Base-by-base conservation (phyloP, 1,140 invertebrate species). In the Drosophila sechellia region DNA sequence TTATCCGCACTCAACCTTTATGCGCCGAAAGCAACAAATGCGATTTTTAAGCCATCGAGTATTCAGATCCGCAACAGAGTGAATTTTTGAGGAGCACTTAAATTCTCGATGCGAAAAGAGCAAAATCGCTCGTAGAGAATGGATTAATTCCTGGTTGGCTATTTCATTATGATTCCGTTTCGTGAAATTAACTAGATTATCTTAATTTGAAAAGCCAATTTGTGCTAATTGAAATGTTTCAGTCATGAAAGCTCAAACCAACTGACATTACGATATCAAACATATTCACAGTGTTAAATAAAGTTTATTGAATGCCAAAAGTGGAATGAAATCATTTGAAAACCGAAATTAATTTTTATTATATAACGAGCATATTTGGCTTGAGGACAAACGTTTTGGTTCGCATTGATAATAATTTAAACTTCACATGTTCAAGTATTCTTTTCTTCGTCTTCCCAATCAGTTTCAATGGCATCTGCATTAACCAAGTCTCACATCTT, bases 1-100 rank as follows among this genome's bases (percentile, higher is more conserved):
- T 71, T 43, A 71, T 70, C 43, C 68, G 49, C 68, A 49, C 52
- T 70, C 50, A 70, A 55, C 50, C 43, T 49, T 70, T 37, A 40
- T 69, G 50, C 42, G 13, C 42, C 27, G 34, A 11, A 20, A 20
- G 50, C 64, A 22, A 57, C 49, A 70, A 70, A 70, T 70, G 34
- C 46, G 52, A 56, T 71, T 69, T 70, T 70, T 57, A 70, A 54
- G 39, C 27, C 40, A 45, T 63, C 49, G 50, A 45, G 35, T 63
- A 63, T 63, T 63, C 39, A 40, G 34, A 68, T 45, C 34, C 49
- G 17, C 34, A 34, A 34, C 13, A 70, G 35, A 70, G 64, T 48
- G 50, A 25, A 56, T 57, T 54, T 48, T 34, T 49, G 37, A 43
- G 37, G 22, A 45, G 25, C n/a, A 42, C 31, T 42, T 61, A 34